Evolutionary conservation across 2,797 vertebrate species (phyloP), one percentile per base, ranked within the genome.

Genomic region (Pachyuromys duprasi): DNA sequence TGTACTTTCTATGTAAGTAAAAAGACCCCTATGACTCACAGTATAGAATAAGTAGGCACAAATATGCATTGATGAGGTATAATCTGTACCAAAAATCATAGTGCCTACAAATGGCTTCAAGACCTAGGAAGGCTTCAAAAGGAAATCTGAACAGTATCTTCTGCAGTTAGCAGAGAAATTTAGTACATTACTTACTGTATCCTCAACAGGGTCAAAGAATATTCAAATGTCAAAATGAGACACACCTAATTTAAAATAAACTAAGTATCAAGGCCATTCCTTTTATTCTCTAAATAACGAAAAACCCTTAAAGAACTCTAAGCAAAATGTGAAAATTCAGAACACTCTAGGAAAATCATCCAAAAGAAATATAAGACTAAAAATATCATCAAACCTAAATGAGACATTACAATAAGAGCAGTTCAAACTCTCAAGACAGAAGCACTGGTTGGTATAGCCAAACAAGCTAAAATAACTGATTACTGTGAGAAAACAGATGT

Each of bases 231-330:
- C 86, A 87, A 42, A 93, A 70, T 36, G 39, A 92, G 22, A 84
- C 33, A 89, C 69, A 78, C 62, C n/a, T 86, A 78, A 72, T 67
- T 55, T 55, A 57, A 55, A 42, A 22, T 31, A 90, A 94, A 90
- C 8, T 63, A 60, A 93, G 31, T 33, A 62, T 45, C 5, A 90
- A 86, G 9, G 67, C 17, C 28, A 70, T 86, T 45, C 53, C 86
- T 74, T 93, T 81, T 57, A 55, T 87, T 95, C 63, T 84, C 60
- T 80, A 76, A 69, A 42, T 89, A 90, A 87, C 3, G 2, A 62
- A 76, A 93, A 90, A 81, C 2, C 1, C 24, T 36, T 92, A 49
- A 92, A 42, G 22, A 96, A 92, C 63, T 74, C 89, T 93, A 79
- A 89, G 3, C 22, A 92, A 70, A 72, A 88, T 60, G 3, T 84